Evolutionary conservation across 2,888 invertebrate species (phyloP), one percentile per base, ranked within the genome.

Genomic region (Anorthoa munda): DNA sequence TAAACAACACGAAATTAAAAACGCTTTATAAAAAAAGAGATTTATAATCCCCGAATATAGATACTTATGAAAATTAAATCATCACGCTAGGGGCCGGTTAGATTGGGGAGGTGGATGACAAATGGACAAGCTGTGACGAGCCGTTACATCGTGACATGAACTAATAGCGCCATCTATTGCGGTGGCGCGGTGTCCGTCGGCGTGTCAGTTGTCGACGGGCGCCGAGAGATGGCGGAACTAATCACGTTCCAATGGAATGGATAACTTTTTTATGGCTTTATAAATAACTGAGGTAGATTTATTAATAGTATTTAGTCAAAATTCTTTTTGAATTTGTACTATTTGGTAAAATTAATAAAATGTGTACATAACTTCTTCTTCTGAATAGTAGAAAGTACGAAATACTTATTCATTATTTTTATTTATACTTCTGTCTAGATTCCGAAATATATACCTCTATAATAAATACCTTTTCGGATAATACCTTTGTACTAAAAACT

Each of bases 161-260:
- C 94, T 95, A 95, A 95, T 95, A 86, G 90, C 93, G 95, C 93
- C 96, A 96, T 95, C 96, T 96, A 93, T 96, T 90, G 91, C 86
- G 89, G 90, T 90, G 86, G 89, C 89, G 81, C 92, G 91, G 83
- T 92, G 92, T 93, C 92, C 92, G 85, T 75, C 83, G 77, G 84
- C 88, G 86, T 92, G 90, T 90, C 90, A 85, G 88, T 85, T 91
- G 84, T 76, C 83, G 72, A 78, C 85, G 83, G 81, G 63, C 79
- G 82, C 79, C 87, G 87, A 81, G 85, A 93, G 93, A 88, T 91
- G 92, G 85, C 93, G 85, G 12, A 0, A 70, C 26, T 45, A 26
- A 59, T 55, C 2, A 13, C 60, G 13, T 70, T 66, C 17, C 61
- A 11, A 59, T 66, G 39, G 23, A 61, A 61, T 56, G 11, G 26